Conservation (phyloP, 2,113 vertebrate genomes). For the Brevimyrus niger region DNA sequence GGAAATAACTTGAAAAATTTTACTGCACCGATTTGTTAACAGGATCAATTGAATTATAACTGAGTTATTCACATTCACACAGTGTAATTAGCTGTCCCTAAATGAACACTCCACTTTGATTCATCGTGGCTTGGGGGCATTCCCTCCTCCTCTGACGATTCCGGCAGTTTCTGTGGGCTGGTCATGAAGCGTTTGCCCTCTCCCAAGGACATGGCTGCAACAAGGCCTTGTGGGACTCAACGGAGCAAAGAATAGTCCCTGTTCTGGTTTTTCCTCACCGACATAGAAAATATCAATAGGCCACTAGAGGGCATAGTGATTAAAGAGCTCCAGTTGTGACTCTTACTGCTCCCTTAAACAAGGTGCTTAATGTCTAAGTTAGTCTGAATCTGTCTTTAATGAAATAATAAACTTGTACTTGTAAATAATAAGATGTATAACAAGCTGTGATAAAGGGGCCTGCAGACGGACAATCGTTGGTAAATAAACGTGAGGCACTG, state of each 20-base stretch:
- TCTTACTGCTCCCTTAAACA: neutral
- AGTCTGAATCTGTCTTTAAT: neutral
- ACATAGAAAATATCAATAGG: neutral
- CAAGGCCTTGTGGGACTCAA: neutral
- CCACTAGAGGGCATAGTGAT: neutral
- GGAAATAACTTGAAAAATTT: neutral
- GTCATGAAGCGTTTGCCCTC: neutral
- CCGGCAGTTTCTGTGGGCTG: neutral
- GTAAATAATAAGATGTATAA: neutral
- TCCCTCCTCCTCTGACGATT: conserved; percentile 1
- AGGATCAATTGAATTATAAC: conserved; percentile 10
- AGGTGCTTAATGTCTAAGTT: neutral
- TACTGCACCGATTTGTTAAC: neutral
- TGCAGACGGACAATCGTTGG: neutral
- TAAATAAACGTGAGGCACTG: neutral
- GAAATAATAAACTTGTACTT: neutral
- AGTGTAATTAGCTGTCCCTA: neutral
- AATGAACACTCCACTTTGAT: neutral
- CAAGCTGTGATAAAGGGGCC: neutral
- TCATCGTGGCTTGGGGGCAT: neutral
- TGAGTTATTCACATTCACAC: neutral
- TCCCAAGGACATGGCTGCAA: conserved; percentile 6
- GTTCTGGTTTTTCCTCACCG: neutral
- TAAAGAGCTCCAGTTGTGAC: neutral
- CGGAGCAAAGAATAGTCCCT: neutral